Evolutionary conservation across 2,888 invertebrate genomes (phyloP), one percentile per base, ranked within the genome.

Genomic region (Cryptophagus acutangulus): DNA sequence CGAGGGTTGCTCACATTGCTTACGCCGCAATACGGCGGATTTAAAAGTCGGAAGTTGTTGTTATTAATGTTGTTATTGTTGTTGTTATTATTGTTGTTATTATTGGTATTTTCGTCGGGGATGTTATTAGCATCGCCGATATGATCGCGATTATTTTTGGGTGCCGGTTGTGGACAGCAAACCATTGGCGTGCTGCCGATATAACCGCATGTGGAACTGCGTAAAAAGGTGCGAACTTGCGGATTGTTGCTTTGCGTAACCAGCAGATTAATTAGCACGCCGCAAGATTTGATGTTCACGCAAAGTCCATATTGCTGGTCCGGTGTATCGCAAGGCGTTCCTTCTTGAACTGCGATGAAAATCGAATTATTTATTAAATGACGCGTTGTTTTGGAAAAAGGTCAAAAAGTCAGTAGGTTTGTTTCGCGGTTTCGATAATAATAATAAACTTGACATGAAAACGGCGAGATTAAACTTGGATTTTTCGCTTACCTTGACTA

Each of bases 201-300:
- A 49, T 77, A 84, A 0, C 83, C 84, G 56, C 90, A 91, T 10
- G 82, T 73, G 0, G 84, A 82, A 33, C 72, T 72, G 38, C 81
- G 71, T 36, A 89, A 64, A 43, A 74, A 67, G 33, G 66, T 62
- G 1, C 74, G 71, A 0, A 74, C 72, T 1, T 66, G 67, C 0
- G 74, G 72, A 41, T 71, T 67, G 13, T 59, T 52, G 10, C 71
- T 64, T 36, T 74, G 66, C 4, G 69, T 65, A 46, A 68, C 62
- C 17, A 78, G 57, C 4, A 82, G 42, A 2, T 62, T 55, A 16
- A 77, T 41, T n/a, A 82, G 61, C 0, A 65, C 59, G 0, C 67
- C 61, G 51, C 84, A 84, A 3, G 60, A 51, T 40, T 64, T 65
- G 15, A 83, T 70, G 31, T 70, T 70, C 2, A 73, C 58, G 52